Conservation (phyloP, 2,113 vertebrate genomes). For the Lutjanus erythropterus region DNA sequence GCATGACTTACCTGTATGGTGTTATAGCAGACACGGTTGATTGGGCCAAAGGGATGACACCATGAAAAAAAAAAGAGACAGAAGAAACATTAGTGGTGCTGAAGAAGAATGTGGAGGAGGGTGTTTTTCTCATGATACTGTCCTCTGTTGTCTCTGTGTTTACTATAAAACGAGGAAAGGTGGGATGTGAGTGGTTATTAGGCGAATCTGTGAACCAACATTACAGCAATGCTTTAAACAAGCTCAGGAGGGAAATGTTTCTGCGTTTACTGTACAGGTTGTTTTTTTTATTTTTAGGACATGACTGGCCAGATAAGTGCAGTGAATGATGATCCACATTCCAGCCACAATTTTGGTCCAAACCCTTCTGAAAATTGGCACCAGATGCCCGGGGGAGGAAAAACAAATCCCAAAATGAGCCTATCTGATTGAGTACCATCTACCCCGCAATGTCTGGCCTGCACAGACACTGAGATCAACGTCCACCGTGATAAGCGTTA, state of each 20-base stretch:
- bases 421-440: constrained; percentile 77
- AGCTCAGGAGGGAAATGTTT: constrained; percentile 4
- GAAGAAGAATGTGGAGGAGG: constrained; percentile 6
- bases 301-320: constrained; percentile 48
- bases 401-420: constrained; percentile 82
- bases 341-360: constrained; percentile 70
- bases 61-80: constrained; percentile 55
- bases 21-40: constrained; percentile 30
- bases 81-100: constrained; percentile 44
- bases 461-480: constrained; percentile 61
- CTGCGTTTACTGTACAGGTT: constrained; percentile 8
- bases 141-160: background rate
- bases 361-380: constrained; percentile 77
- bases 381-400: constrained; percentile 82
- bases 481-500: constrained; percentile 71
- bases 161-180: background rate
- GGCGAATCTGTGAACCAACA: constrained; percentile 1
- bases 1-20: constrained; percentile 68
- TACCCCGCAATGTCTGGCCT: constrained; percentile 62
- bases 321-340: constrained; percentile 71
- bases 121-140: background rate
- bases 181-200: constrained; percentile 8
- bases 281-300: constrained; percentile 22
- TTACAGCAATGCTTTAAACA: constrained; percentile 19
- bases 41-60: constrained; percentile 34